Percentiles rank a stretch among this genome's conserved stretches.
These are phyloP conservation scores for Probaryconus sp. DNA, from an alignment of 1,140 invertebrate species.

Conservation along the genomic window DNA sequence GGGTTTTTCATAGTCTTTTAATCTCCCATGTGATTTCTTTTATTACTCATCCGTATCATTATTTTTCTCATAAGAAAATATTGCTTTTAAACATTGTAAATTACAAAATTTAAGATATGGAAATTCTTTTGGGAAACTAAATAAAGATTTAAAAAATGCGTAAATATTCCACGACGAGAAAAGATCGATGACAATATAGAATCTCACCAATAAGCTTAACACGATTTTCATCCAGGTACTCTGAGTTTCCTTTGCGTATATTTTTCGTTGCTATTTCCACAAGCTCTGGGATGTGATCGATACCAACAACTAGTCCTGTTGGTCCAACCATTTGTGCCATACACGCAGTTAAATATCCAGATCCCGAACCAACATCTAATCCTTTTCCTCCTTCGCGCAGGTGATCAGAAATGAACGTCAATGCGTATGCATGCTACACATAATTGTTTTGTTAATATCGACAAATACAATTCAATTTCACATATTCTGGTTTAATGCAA, in stretches of 20 bases:
- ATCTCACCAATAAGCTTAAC: conserved; percentile 74
- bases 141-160: no score
- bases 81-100: no score
- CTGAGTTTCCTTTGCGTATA: conserved; percentile 68
- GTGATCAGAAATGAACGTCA: conserved; percentile 72
- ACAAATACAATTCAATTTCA: conserved; percentile 15
- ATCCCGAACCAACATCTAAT: conserved; percentile 86
- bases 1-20: no score
- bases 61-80: no score
- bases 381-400: conserved; percentile 75
- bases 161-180: no score
- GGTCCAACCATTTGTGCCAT: conserved; percentile 85
- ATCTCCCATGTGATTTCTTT: no score
- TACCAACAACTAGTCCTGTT: conserved; percentile 81
- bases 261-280: conserved; percentile 75
- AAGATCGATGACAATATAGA: conserved; percentile 6
- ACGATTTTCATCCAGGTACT: conserved; percentile 70
- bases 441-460: no score
- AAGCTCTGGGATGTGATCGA: conserved; percentile 85
- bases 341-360: conserved; percentile 85
- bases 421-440: conserved; percentile 76
- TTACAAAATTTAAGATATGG: no score
- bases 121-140: no score
- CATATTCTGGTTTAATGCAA: background rate
- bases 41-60: no score